Base-by-base conservation (phyloP, 1,140 invertebrate species). In the Helicoverpa armigera region DNA sequence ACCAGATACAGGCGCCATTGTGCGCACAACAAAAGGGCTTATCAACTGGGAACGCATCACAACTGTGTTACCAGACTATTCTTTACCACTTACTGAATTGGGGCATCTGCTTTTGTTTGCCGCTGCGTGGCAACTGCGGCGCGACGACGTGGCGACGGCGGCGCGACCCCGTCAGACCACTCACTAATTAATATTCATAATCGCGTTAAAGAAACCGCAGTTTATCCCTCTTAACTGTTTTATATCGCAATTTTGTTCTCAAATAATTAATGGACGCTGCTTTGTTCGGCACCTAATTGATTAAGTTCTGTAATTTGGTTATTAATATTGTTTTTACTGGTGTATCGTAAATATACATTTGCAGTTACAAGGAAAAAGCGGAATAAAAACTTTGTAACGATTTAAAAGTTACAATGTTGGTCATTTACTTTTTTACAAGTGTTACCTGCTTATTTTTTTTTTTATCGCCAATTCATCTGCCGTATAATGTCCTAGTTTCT, bases 141-240 rank as follows among this genome's bases (percentile, higher is more conserved):
- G 29, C 50, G 23, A 11, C 14, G 23, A 18, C 74, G 74, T 18
- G 12, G 48, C 18, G 11, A 7, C 29, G n/a, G 61, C 75, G 75
- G 14, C 7, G 14, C 50, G 31, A 14, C 75, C 50, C 10, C 16
- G 10, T 54, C 72, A 35, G 56, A 18, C 54, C 53, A 10, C 12
- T 35, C 53, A 43, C 35, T 79, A 79, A 79, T 79, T 70, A 79
- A 79, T 79, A 79, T 79, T 79, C 78, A 79, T 69, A 70, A 72
- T 72, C 75, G 61, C 61, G 29, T 18, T 65, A 67, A 77, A 77
- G 75, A 77, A 72, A 51, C 67, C 78, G 67, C 78, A 60, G 78
- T 79, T 79, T 72, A 79, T 79, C 56, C 78, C 48, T 79, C 78
- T 79, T 72, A 79, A 79, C 78, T 79, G 78, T 72, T 79, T 79